Evolutionary conservation across 2,113 vertebrate genomes (phyloP), one percentile per base, ranked within the genome.

Genomic region (Ivindomyrus marchei): DNA sequence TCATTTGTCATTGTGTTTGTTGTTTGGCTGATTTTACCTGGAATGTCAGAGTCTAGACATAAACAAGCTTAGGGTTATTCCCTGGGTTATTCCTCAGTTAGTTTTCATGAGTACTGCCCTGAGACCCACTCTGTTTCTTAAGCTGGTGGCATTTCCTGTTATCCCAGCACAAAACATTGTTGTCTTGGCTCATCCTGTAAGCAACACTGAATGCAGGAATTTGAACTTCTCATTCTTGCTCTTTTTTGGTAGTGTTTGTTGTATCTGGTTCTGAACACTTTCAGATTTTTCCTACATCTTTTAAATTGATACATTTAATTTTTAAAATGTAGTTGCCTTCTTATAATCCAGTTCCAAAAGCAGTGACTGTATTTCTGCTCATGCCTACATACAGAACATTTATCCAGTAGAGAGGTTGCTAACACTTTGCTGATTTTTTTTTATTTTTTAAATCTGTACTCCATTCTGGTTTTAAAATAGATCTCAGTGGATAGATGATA

Each of bases 101-200:
- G 11, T 31, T 52, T 90, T 87, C 11, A 19, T 70, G n/a, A 52
- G 80, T 24, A 39, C 49, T 42, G 49, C 13, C 53, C 50, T 58
- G 77, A 13, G 5, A 39, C 36, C 86, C 84, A 88, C 88, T 89
- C 88, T 92, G 89, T 92, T 88, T 92, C 93, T 94, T 94, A 94
- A 94, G 93, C 92, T 94, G 94, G 19, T 88, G 86, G 93, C 93
- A 94, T 95, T 96, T 96, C 95, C 94, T 96, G 95, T 95, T 95
- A 93, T 95, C 93, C 94, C 90, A 91, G 93, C 92, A 89, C 50
- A 91, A 91, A 92, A 91, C 92, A 94, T 94, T 95, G 94, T 94
- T 94, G 94, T 94, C 93, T 93, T 91, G 91, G 88, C 88, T 92
- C 90, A 80, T 92, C 91, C 93, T 93, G 91, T 92, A 88, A 91